Evolutionary conservation across 2,888 invertebrate genomes (phyloP).

Genomic region (Xestia ashworthii): DNA sequence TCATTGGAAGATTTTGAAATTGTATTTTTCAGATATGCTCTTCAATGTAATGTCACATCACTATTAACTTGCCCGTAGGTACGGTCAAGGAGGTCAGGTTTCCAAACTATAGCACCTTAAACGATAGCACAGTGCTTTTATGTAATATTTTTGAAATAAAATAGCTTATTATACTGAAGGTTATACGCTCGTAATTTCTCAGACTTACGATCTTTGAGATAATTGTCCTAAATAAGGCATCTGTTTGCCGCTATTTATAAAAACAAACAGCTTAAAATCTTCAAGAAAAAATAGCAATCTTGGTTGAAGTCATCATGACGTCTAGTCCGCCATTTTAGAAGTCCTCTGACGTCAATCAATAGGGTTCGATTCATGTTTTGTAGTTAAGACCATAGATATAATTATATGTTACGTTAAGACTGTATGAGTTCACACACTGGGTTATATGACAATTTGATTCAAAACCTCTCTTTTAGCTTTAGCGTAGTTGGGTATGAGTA

Average conservation of each 20-base stretch:
- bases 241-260: neutral
- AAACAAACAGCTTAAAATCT: neutral
- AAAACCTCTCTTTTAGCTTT: neutral
- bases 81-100: constrained; percentile 28
- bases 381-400: too few relatives aligned
- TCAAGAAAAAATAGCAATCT: neutral
- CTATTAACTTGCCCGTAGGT: constrained; percentile 21
- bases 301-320: neutral
- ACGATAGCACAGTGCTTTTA: neutral
- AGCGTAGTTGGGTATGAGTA: too few relatives aligned
- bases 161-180: constrained; percentile 18
- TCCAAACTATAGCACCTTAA: constrained; percentile 25
- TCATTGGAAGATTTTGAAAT: neutral
- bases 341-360: constrained; percentile 6
- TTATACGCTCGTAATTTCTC: neutral
- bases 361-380: neutral
- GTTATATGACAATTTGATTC: neutral
- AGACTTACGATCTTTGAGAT: neutral
- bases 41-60: constrained; percentile 7
- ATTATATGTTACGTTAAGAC: too few relatives aligned
- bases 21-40: constrained; percentile 20
- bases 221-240: constrained; percentile 20
- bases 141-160: constrained; percentile 3
- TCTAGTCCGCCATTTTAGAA: neutral
- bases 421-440: too few relatives aligned